A percentile compares a stretch with the other conserved stretches of the same genome.
These are phyloP conservation scores for Telmatherina bonti DNA, from an alignment of 2,797 vertebrate species.

Conservation along the genomic window DNA sequence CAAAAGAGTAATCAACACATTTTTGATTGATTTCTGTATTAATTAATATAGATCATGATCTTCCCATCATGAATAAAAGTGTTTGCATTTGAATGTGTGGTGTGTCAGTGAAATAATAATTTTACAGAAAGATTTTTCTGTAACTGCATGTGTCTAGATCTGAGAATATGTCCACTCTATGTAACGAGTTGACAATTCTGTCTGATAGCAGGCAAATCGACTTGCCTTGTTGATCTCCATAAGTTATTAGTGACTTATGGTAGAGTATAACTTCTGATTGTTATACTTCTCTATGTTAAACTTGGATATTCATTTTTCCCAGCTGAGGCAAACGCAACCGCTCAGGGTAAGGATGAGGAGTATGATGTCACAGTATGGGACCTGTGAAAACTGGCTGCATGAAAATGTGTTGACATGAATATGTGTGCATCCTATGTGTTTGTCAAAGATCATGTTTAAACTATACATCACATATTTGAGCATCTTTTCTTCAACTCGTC, in stretches of 20 bases:
- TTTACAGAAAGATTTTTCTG: conserved; percentile 44
- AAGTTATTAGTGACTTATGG: conserved; percentile 48
- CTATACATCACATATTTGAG: conserved; percentile 1
- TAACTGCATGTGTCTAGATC: conserved; percentile 24
- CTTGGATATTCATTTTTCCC: conserved; percentile 41
- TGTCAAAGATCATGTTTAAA: conserved; percentile 11
- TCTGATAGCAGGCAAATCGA: conserved; percentile 1
- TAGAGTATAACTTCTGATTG: conserved; percentile 52
- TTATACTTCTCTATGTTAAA: conserved; percentile 66
- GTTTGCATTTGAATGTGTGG: conserved; percentile 55
- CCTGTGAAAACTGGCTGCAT: conserved; percentile 45
- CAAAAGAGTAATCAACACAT: conserved; percentile 53
- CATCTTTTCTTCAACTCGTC: neutral
- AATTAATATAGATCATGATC: conserved; percentile 54
- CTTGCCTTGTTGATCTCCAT: conserved; percentile 33
- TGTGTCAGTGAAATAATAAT: conserved; percentile 44
- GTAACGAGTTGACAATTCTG: neutral
- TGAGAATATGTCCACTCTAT: neutral
- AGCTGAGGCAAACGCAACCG: conserved; percentile 18
- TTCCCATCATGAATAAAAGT: conserved; percentile 26
- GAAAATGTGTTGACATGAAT: conserved; percentile 41
- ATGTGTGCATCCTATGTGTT: conserved; percentile 33
- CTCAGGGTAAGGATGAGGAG: conserved; percentile 27
- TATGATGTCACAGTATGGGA: conserved; percentile 9
- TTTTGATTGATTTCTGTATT: conserved; percentile 56